Conservation (phyloP, 2,797 vertebrate species). For the Orientallactaga sibirica region DNA sequence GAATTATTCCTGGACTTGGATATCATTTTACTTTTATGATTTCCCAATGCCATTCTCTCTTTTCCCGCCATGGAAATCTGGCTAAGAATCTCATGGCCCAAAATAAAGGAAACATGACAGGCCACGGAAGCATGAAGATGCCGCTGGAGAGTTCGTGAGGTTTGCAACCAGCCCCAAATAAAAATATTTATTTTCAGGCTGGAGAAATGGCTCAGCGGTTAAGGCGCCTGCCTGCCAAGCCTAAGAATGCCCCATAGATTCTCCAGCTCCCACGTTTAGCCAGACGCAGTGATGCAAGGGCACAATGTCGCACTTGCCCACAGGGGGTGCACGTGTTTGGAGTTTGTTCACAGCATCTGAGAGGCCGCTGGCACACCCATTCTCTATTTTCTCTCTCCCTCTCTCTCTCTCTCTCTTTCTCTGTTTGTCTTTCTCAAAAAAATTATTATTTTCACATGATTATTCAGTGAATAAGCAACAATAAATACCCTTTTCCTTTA, state of each 20-base stretch:
- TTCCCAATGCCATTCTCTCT: slow-evolving; percentile 62
- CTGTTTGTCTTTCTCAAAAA: no score
- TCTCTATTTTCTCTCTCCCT: no score
- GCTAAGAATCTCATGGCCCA: slow-evolving; percentile 51
- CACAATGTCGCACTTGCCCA: no score
- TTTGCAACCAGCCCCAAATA: slow-evolving; percentile 46
- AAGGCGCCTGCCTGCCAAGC: no score
- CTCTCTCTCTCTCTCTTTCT: no score
- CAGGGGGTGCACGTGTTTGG: no score
- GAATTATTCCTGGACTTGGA: slow-evolving; percentile 38
- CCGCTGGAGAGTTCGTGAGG: not conserved
- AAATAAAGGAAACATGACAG: slow-evolving; percentile 68
- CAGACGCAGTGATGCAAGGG: no score
- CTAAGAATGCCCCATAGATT: no score
- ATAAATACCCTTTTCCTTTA: not conserved
- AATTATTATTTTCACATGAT: no score
- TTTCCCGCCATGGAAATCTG: slow-evolving; percentile 55
- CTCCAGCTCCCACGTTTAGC: no score
- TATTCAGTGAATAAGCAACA: slow-evolving; percentile 8
- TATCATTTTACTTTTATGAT: slow-evolving; percentile 50
- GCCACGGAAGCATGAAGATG: slow-evolving; percentile 33
- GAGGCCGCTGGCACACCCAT: no score
- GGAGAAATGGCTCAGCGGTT: not conserved
- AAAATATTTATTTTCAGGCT: slow-evolving; percentile 41
- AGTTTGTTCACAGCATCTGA: no score